Percentiles rank a stretch among this genome's conserved stretches.
These are phyloP conservation scores for Julus scanicus DNA, from an alignment of 2,888 invertebrate genomes.

Conservation along the genomic window DNA sequence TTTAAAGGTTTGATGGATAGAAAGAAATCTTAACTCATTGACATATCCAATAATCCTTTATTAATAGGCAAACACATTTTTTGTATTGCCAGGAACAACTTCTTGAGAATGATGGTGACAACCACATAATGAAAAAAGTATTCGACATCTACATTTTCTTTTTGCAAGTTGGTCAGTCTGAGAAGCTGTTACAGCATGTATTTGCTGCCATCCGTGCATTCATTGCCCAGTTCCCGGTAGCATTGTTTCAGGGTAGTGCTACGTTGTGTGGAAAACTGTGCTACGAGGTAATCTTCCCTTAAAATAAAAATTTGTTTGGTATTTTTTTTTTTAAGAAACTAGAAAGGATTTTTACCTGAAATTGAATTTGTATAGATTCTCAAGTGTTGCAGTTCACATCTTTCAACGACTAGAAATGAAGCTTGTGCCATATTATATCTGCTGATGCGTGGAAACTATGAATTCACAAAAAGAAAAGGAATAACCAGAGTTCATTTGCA, in stretches of 20 bases:
- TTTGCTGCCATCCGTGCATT: constrained; percentile 92
- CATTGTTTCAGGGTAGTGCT: constrained; percentile 85
- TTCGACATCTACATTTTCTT: constrained; percentile 88
- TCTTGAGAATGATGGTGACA: constrained; percentile 74
- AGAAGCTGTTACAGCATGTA: constrained; percentile 87
- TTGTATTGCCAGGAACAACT: constrained; percentile 65
- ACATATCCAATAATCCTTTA: no score
- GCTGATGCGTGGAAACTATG: constrained; percentile 93
- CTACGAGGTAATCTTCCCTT: constrained; percentile 73
- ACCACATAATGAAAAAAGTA: constrained; percentile 81
- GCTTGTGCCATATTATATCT: constrained; percentile 91
- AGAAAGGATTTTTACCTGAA: background rate
- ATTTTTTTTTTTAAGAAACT: background rate
- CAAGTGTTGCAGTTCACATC: constrained; percentile 85
- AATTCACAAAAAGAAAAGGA: constrained; percentile 84
- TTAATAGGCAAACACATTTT: background rate
- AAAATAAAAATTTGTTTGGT: background rate
- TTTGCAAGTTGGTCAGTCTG: constrained; percentile 89
- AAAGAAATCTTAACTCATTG: no score
- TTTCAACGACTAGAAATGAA: constrained; percentile 86
- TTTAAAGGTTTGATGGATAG: constrained; percentile 69
- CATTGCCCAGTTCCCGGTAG: constrained; percentile 87
- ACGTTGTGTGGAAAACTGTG: constrained; percentile 83
- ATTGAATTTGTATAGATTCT: constrained; percentile 67
- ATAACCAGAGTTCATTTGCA: constrained; percentile 90